Evolutionary conservation across 2,113 vertebrate species (phyloP), one percentile per base, ranked within the genome.

Genomic region (Labeo rohita): DNA sequence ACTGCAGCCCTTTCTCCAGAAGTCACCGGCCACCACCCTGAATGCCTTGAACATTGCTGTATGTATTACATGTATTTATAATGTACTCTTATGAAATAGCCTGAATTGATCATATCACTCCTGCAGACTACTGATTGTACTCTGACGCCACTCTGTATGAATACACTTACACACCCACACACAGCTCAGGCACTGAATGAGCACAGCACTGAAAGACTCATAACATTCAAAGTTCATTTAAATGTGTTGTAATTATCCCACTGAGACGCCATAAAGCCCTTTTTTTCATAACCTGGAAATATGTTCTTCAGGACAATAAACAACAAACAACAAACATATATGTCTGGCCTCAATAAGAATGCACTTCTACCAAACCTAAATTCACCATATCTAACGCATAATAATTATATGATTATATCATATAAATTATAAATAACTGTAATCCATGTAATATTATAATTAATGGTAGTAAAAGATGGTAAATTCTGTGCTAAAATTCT

Each of bases 71-170:
- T 11, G 43, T 11, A 45, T 72, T 5, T 72, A 72, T 45, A 72
- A 72, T 70, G 28, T 28, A 34, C 50, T 83, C 39, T 16, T 13
- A 28, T 50, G 23, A 77, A 56, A 85, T 49, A 50, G n/a, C 61
- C 75, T 81, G 36, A 85, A 77, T 79, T 65, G 45, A 76, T 76
- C n/a, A n/a, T 50, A 76, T 70, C 45, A 34, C 54, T 63, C 39
- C 61, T 66, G 70, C 47, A 12, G 28, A 82, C 50, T 59, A 79
- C 79, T 78, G 72, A 82, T 85, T 78, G 74, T 28, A 52, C 43
- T 10, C 9, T 78, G 76, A 78, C 52, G 8, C 63, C 54, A 79
- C 28, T 75, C 87, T 77, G 77, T 50, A 82, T 76, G 78, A 88
- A 82, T 39, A 74, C 75, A 61, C 61, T 36, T 61, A 52, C 85